Evolutionary conservation across 1,140 invertebrate species (phyloP), one percentile per base, ranked within the genome.

Genomic region (Trichogramma pretiosum): DNA sequence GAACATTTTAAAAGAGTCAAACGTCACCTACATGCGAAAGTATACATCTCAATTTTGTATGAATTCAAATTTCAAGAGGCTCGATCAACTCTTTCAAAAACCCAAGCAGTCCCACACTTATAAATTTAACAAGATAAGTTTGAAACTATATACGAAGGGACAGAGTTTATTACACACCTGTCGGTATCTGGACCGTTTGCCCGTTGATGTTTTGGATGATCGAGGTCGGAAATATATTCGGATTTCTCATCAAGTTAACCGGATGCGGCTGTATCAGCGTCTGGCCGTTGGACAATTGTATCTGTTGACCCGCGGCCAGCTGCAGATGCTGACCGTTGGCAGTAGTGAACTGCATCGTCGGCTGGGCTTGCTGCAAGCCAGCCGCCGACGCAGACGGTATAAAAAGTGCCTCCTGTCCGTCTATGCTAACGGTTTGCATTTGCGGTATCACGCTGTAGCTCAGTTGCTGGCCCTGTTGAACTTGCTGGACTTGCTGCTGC

Each of bases 331-430:
- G 74, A 7, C 69, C 70, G 43, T 69, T 68, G 48, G 66, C 58
- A 21, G 64, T 61, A 3, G 68, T 36, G 23, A 71, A 71, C 24
- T 71, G 68, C 67, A 71, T 68, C 1, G 68, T 57, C 0, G 67
- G 63, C 24, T 68, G 65, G 0, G 55, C 45, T 24, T 72, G 70
- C 44, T 70, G 68, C 53, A 70, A 67, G 14, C 47, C 59, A 3
- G 61, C 57, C 0, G 61, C 61, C 5, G 71, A 68, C 0, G 64
- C 77, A 32, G 67, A 80, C 35, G 87, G 89, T 60, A 92, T 88
- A 64, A 93, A 88, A 18, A 94, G 76, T 0, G 89, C 89, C 62
- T 94, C 92, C 61, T 93, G 90, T 0, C 90, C 90, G 67, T 93
- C 90, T 5, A 94, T 85, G 17, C 87, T 92, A 8, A 95, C 85